A percentile compares a stretch with the other conserved stretches of the same genome.
phyloP scores from a whole-genome alignment of 1,140 invertebrate species.

The Neodiprion fabricii region DNA sequence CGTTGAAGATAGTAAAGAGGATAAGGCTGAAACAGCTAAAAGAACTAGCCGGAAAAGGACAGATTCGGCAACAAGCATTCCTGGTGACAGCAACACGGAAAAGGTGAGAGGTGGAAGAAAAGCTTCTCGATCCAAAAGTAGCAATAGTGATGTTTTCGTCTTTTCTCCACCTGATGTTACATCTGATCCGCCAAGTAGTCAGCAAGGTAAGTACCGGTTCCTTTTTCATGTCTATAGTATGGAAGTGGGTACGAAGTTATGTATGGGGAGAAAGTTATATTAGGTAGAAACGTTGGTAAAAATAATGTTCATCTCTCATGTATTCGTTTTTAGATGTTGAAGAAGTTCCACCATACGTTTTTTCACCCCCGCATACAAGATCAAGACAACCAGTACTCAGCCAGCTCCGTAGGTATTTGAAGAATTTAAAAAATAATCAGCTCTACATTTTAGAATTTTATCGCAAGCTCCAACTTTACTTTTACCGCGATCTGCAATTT shows the following conservation, averaged over 20 bases:
- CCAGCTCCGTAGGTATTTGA: conserved; percentile 41
- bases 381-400: conserved; percentile 27
- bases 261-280: neutral
- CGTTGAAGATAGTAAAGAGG: neutral
- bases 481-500: neutral
- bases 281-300: conserved; percentile 6
- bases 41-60: conserved; percentile 34
- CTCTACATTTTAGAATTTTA: neutral
- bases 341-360: conserved; percentile 41
- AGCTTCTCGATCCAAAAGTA: conserved; percentile 23
- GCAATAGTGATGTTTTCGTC: conserved; percentile 30
- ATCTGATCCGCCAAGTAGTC: conserved; percentile 22
- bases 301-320: conserved; percentile 7
- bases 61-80: conserved; percentile 18
- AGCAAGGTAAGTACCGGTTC: conserved; percentile 25
- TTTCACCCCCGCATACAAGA: conserved; percentile 46
- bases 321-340: conserved; percentile 33
- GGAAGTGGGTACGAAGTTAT: neutral
- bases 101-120: conserved; percentile 33
- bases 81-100: conserved; percentile 21
- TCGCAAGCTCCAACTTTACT: neutral
- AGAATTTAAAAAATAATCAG: neutral
- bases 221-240: too few relatives aligned
- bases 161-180: conserved; percentile 41
- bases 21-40: conserved; percentile 8